A percentile compares a stretch with the other conserved stretches of the same genome.
phyloP scores from a whole-genome alignment of 37 sponge, comb jelly and placozoan genomes.

The Cliona cf. orientalis region DNA sequence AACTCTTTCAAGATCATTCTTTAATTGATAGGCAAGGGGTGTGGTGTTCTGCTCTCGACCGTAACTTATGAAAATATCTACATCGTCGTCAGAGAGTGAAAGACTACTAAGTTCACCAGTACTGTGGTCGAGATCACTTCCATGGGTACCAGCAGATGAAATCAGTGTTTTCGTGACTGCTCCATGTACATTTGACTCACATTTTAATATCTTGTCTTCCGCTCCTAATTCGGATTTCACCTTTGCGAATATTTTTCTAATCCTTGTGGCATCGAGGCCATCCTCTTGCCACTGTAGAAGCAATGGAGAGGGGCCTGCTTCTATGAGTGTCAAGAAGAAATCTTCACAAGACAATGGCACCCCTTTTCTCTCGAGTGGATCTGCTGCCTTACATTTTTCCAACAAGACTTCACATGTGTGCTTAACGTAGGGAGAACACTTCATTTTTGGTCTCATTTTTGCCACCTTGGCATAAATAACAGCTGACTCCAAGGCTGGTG shows the following conservation, averaged over 20 bases:
- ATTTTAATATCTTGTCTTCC: not conserved
- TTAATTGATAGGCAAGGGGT: conserved; percentile 32
- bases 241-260: not conserved
- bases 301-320: conserved; percentile 17
- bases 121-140: not conserved
- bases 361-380: not conserved
- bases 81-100: not conserved
- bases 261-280: conserved; percentile 5
- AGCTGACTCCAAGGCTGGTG: conserved; percentile 17
- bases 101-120: not conserved
- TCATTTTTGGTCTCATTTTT: not conserved
- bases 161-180: not conserved
- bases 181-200: not conserved
- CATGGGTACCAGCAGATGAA: not conserved
- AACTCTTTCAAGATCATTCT: conserved; percentile 33
- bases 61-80: conserved; percentile 65
- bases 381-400: not conserved
- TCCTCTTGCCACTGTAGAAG: conserved; percentile 8
- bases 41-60: conserved; percentile 49
- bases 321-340: conserved; percentile 3
- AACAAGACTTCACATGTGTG: not conserved
- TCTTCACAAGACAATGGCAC: conserved; percentile 5
- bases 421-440: not conserved
- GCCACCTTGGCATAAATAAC: not conserved
- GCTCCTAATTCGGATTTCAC: not conserved